These are phyloP conservation scores for Hippocampus comes DNA, from an alignment of 2,113 vertebrate genomes.

Conservation along the genomic window DNA sequence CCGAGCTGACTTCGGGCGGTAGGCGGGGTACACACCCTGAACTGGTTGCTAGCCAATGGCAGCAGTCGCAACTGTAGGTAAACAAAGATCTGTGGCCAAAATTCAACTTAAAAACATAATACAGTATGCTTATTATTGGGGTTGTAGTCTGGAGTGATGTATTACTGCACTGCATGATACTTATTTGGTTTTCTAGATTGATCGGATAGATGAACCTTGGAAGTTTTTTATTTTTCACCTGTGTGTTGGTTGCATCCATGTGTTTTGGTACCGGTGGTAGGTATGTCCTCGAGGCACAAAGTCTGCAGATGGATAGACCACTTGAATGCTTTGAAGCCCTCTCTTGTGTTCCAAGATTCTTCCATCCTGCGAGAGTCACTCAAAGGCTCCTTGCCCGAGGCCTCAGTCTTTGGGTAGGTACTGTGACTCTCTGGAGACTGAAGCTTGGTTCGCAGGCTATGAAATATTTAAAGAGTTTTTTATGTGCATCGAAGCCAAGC, in stretches of 20 bases:
- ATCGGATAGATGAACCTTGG: neutral
- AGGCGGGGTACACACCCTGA: too few species aligned
- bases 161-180: neutral
- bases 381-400: slow-evolving; percentile 47
- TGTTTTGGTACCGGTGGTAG: slow-evolving; percentile 30
- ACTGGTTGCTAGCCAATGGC: too few species aligned
- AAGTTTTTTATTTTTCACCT: neutral
- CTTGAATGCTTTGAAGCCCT: slow-evolving; percentile 61
- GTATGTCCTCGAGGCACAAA: slow-evolving; percentile 30
- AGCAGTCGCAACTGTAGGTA: too few species aligned
- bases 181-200: too few species aligned
- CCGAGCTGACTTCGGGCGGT: too few species aligned
- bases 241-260: slow-evolving; percentile 12
- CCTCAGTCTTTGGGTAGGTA: slow-evolving; percentile 23
- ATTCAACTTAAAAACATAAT: too few species aligned
- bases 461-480: slow-evolving; percentile 38
- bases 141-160: neutral
- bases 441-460: slow-evolving; percentile 17
- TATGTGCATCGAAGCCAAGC: slow-evolving; percentile 6
- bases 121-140: neutral
- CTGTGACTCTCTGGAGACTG: slow-evolving; percentile 32
- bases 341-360: slow-evolving; percentile 34
- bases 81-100: too few species aligned
- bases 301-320: slow-evolving; percentile 48
- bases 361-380: slow-evolving; percentile 41